Conservation (phyloP, 2,113 vertebrate species). For the Eira barbara region DNA sequence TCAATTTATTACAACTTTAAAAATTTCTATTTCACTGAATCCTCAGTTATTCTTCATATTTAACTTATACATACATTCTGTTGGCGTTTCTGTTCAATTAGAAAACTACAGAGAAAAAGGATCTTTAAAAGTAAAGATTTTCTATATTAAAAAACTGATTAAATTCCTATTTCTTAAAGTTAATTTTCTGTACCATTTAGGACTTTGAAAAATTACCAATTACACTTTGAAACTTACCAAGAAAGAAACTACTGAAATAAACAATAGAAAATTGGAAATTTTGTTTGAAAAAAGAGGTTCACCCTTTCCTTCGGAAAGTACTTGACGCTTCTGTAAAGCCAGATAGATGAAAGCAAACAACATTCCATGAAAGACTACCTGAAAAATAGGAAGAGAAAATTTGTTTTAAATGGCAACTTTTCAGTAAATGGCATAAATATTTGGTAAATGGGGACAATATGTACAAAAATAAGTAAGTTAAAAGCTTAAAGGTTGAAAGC, state of each 20-base stretch:
- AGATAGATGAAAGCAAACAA: conserved; percentile 96
- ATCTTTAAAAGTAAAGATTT: neutral
- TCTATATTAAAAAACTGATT: neutral
- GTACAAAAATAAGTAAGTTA: neutral
- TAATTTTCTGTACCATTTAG: neutral
- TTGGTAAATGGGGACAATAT: neutral
- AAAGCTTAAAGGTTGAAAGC: neutral
- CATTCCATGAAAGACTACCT: conserved; percentile 97
- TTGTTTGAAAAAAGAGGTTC: conserved; percentile 92
- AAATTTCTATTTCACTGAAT: conserved; percentile 4
- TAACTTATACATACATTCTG: neutral
- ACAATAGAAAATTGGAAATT: conserved; percentile 93
- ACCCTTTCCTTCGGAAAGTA: conserved; percentile 94
- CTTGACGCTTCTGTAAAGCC: conserved; percentile 91
- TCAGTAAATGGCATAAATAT: neutral
- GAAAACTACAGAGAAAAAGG: neutral
- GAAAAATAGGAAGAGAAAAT: conserved; percentile 37
- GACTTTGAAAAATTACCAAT: neutral
- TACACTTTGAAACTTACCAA: conserved; percentile 86
- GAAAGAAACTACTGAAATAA: conserved; percentile 92
- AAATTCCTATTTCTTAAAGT: conserved; percentile 1
- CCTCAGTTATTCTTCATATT: conserved; percentile 28
- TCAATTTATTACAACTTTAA: neutral
- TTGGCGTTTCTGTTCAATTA: neutral
- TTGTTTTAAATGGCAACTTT: conserved; percentile 39